Base-by-base conservation (phyloP, 1,140 invertebrate genomes). In the Bombus huntii region DNA sequence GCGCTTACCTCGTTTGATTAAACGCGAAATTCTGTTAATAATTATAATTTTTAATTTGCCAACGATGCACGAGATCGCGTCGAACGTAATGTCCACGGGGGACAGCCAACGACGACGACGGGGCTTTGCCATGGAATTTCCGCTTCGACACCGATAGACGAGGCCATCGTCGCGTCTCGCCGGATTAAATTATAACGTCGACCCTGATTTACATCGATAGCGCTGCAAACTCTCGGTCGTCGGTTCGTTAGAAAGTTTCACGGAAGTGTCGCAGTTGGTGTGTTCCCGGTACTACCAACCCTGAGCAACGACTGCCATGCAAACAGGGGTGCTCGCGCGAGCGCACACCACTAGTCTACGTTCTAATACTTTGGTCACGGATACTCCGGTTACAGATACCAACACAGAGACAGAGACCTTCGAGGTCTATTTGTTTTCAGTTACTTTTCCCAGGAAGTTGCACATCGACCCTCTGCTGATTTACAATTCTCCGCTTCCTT, bases 161-260 rank as follows among this genome's bases (percentile, higher is more conserved):
- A 78, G 53, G 53, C 28, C 25, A 22, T 57, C 37, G 70, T 59
- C 28, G 47, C 25, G n/a, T 85, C 22, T 28, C 28, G 37, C 4
- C 31, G 37, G 57, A 90, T 90, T 88, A 90, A 88, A 88, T 90
- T 90, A 90, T 83, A 90, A 86, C 87, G 75, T 85, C 44, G 62
- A 15, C 62, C 44, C 79, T 81, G 83, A 88, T 75, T 70, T 90
- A 87, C 82, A 82, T 90, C 81, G 85, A 82, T 85, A 89, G 83
- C 74, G 74, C 39, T 72, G 76, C 59, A 47, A 80, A 65, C 71
- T 66, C 59, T n/a, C 75, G 68, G 34, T n/a, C 28, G 47, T 53
- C 39, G 79, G 78, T 81, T 89, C 66, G 81, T 89, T 87, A 82
- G 79, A 76, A 90, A 83, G 82, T 90, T 90, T n/a, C 47, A 28